These are phyloP conservation scores for Eolophus roseicapilla DNA, from an alignment of 2,113 vertebrate genomes.

Conservation along the genomic window DNA sequence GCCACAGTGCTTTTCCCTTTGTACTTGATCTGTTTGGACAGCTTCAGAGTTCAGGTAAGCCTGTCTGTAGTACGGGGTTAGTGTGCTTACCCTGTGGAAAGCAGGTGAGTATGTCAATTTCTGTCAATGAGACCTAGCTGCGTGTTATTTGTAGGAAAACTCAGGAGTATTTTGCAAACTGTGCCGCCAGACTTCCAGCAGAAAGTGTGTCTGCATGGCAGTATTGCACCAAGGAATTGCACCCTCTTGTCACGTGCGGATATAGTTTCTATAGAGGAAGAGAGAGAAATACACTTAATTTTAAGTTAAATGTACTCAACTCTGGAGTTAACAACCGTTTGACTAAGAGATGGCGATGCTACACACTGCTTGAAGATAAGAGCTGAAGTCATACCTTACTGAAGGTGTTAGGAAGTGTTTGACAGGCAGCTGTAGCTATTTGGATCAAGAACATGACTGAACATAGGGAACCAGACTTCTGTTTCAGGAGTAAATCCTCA, in stretches of 20 bases:
- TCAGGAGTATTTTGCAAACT: not conserved
- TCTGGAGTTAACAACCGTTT: not conserved
- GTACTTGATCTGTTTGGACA: not conserved
- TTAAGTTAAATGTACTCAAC: not conserved
- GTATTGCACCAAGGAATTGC: not conserved
- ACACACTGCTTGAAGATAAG: not conserved
- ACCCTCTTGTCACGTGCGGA: not conserved
- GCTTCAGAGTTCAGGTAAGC: not conserved
- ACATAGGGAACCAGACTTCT: not conserved
- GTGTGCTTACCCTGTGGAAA: not conserved
- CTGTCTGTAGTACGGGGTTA: not conserved
- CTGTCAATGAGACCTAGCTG: not conserved
- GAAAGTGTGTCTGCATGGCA: rapidly evolving
- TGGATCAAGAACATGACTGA: not conserved
- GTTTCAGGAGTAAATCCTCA: not conserved
- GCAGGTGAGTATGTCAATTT: not conserved
- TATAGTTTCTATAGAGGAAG: not conserved
- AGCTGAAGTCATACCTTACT: not conserved
- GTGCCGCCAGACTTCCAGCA: not conserved
- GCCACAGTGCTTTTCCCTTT: not conserved
- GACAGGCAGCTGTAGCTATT: not conserved
- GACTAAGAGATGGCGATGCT: not conserved
- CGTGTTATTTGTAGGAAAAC: not conserved
- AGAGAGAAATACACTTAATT: too few species aligned
- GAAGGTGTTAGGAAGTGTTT: not conserved